phyloP scores from a whole-genome alignment of 2,113 vertebrate species.

The Pyrgilauda ruficollis region DNA sequence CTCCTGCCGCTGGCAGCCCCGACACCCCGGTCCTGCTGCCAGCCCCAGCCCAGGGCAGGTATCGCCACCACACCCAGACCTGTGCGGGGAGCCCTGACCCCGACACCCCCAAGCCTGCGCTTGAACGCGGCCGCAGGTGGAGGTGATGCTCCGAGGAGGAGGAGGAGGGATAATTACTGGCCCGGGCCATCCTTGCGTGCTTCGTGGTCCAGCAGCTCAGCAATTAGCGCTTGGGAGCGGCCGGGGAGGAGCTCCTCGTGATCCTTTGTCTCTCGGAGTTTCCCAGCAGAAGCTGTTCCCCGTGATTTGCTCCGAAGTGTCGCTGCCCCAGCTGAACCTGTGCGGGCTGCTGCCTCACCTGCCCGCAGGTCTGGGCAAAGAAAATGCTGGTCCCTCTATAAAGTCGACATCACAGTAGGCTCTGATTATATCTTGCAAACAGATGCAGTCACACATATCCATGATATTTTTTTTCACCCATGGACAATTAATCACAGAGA shows the following conservation, averaged over 20 bases:
- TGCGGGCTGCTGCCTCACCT: neutral
- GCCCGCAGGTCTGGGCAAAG: accelerated
- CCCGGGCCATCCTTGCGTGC: neutral
- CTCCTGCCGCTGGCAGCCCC: neutral
- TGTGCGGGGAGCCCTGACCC: neutral
- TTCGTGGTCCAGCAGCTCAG: neutral
- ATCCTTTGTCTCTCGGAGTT: neutral
- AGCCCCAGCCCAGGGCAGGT: neutral
- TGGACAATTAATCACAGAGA: neutral
- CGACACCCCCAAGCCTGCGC: neutral
- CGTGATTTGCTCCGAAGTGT: neutral
- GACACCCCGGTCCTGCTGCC: neutral
- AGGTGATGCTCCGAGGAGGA: neutral
- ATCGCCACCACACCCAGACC: neutral
- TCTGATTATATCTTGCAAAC: accelerated
- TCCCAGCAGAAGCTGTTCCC: neutral
- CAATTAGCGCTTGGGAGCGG: neutral
- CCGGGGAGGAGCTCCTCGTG: neutral
- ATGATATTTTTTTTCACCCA: neutral
- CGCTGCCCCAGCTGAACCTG: neutral
- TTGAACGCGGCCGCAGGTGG: neutral
- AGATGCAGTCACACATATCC: accelerated
- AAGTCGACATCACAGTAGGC: accelerated
- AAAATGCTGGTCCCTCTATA: accelerated
- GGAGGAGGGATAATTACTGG: neutral